Conservation (phyloP, 2,113 vertebrate genomes). For the Anoplopoma fimbria region DNA sequence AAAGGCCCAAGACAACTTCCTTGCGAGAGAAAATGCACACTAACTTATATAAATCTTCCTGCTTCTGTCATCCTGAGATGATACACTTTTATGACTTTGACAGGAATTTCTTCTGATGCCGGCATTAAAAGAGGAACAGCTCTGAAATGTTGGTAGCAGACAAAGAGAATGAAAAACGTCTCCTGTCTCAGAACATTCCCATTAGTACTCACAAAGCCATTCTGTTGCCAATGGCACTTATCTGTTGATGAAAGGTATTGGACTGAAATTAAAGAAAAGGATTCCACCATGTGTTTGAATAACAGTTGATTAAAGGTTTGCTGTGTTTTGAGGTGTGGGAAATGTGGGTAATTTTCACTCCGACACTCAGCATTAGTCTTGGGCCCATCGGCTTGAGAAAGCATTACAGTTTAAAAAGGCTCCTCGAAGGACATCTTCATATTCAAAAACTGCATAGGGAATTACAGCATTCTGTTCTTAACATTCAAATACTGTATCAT, state of each 20-base stretch:
- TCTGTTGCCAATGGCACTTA: conserved; percentile 3
- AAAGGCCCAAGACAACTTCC: not conserved
- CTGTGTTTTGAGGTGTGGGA: not conserved
- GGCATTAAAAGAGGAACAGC: conserved; percentile 44
- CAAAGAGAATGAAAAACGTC: conserved; percentile 46
- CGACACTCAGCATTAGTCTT: not conserved
- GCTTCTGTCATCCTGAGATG: conserved; percentile 50
- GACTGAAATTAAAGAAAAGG: conserved; percentile 30
- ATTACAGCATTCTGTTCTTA: not conserved
- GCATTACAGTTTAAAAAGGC: not conserved
- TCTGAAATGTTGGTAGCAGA: conserved; percentile 18
- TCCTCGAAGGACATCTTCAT: not conserved
- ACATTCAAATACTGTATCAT: not conserved
- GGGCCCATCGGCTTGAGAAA: not conserved
- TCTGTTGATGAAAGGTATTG: conserved; percentile 39
- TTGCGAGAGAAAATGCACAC: conserved; percentile 3
- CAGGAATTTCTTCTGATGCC: conserved; percentile 66
- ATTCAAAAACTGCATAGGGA: not conserved
- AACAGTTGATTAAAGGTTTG: conserved; percentile 21
- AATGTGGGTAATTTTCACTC: conserved; percentile 6
- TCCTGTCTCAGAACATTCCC: conserved; percentile 18
- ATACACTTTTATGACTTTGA: conserved; percentile 66
- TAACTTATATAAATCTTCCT: conserved; percentile 57
- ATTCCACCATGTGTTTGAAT: conserved; percentile 22
- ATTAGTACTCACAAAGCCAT: conserved; percentile 32